These are phyloP conservation scores for Tenthredo amoena DNA, from an alignment of 2,888 invertebrate genomes.

Conservation along the genomic window DNA sequence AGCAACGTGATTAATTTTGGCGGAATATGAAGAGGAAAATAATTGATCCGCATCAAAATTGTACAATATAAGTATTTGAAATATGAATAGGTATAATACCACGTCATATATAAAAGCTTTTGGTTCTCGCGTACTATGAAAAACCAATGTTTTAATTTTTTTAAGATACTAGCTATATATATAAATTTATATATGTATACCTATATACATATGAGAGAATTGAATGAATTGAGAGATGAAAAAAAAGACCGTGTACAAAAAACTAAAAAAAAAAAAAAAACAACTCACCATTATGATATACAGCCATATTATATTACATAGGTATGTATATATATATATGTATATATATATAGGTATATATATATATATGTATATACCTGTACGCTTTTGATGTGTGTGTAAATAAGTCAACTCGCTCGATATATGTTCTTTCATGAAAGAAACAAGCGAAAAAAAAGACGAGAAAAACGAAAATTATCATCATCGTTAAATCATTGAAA, in stretches of 20 bases:
- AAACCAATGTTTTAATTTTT: background rate
- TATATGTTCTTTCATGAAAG: conserved; percentile 25
- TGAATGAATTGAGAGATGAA: background rate
- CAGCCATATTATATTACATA: too few species aligned
- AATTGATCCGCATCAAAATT: too few species aligned
- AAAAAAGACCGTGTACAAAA: background rate
- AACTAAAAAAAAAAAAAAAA: background rate
- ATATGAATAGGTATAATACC: background rate
- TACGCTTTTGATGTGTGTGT: conserved; percentile 11
- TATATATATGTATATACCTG: background rate
- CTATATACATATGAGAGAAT: background rate
- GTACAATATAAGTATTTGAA: background rate
- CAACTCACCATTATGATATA: background rate
- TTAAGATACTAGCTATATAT: background rate
- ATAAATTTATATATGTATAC: too few species aligned
- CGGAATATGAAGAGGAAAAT: background rate
- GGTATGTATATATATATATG: background rate
- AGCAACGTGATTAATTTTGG: background rate
- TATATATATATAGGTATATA: background rate
- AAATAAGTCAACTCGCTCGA: background rate
- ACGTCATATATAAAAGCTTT: background rate
- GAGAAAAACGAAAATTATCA: conserved; percentile 42
- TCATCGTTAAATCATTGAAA: background rate
- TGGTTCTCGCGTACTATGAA: background rate
- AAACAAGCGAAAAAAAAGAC: conserved; percentile 13